Evolutionary conservation across 2,113 vertebrate genomes (phyloP).

Genomic region (Parus major): DNA sequence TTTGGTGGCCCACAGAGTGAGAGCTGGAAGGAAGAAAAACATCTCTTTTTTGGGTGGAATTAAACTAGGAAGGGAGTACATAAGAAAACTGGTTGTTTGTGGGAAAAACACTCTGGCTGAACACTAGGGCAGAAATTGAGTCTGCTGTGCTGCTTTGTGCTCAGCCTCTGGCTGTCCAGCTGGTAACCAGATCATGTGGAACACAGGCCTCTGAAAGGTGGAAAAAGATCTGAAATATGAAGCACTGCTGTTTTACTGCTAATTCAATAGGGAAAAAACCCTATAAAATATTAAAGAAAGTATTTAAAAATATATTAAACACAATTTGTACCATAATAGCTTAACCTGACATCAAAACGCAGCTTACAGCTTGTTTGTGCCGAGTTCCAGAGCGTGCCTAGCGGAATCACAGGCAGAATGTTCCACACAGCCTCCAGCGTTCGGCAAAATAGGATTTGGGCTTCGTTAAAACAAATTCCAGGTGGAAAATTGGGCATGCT

Average conservation of each 20-base stretch:
- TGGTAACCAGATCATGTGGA: slow-evolving; percentile 63
- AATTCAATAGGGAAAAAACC: slow-evolving; percentile 61
- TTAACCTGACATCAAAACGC: slow-evolving; percentile 66
- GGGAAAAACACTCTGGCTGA: slow-evolving; percentile 1
- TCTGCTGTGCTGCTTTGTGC: slow-evolving; percentile 42
- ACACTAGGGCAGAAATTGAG: not conserved
- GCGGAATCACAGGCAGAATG: slow-evolving; percentile 25
- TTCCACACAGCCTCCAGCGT: slow-evolving; percentile 46
- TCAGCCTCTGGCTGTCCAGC: slow-evolving; percentile 62
- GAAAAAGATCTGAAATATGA: slow-evolving; percentile 64
- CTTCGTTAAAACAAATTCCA: slow-evolving; percentile 68
- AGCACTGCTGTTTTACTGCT: slow-evolving; percentile 64
- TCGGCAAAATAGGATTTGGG: slow-evolving; percentile 60
- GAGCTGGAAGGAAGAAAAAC: not conserved
- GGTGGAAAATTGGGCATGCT: slow-evolving; percentile 67
- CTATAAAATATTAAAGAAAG: slow-evolving; percentile 77
- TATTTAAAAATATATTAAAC: slow-evolving; percentile 78
- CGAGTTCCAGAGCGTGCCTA: not conserved
- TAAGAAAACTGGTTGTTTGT: slow-evolving; percentile 21
- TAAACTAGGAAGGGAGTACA: not conserved
- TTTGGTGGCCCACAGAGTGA: not conserved
- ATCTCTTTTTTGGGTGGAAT: not conserved
- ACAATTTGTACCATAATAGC: slow-evolving; percentile 74
- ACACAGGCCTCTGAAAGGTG: slow-evolving; percentile 43
- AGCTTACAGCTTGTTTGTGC: slow-evolving; percentile 60